Evolutionary conservation across 1,140 invertebrate species (phyloP).

Genomic region (Diabrotica undecimpunctata): DNA sequence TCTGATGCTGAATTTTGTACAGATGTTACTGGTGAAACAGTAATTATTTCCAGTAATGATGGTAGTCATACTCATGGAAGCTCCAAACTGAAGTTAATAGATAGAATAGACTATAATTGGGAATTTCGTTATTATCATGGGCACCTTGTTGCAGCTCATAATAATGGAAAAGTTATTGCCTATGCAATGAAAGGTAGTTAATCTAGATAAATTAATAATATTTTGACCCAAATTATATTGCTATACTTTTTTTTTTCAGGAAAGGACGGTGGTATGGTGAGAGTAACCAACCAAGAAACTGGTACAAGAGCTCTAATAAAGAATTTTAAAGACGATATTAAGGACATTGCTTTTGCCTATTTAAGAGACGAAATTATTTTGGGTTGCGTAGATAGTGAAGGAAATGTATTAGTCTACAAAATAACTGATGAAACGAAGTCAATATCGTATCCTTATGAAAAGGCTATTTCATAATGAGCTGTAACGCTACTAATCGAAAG

Average conservation of each 20-base stretch:
- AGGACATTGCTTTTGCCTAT: constrained; percentile 87
- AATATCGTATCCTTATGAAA: constrained; percentile 53
- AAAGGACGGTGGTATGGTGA: constrained; percentile 71
- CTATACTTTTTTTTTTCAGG: constrained; percentile 53
- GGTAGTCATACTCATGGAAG: constrained; percentile 70
- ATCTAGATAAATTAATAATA: too few relatives aligned
- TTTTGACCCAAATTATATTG: background rate
- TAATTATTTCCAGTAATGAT: constrained; percentile 66
- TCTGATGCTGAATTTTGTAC: constrained; percentile 67
- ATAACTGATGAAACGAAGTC: constrained; percentile 62
- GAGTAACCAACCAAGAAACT: constrained; percentile 73
- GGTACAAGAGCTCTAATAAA: constrained; percentile 77
- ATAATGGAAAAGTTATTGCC: constrained; percentile 78
- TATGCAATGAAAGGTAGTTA: constrained; percentile 81
- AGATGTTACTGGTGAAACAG: constrained; percentile 64
- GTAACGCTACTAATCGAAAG: too few relatives aligned
- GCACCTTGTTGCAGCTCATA: constrained; percentile 84
- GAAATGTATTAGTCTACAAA: constrained; percentile 77
- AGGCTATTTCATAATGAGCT: too few relatives aligned
- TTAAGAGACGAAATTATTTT: constrained; percentile 71
- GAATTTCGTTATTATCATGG: constrained; percentile 81
- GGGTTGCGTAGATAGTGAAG: constrained; percentile 80
- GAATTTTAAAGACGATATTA: constrained; percentile 77
- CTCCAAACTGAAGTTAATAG: constrained; percentile 86
- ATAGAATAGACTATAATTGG: constrained; percentile 91